phyloP scores from a whole-genome alignment of 2,888 invertebrate genomes.

The Thera britannica region DNA sequence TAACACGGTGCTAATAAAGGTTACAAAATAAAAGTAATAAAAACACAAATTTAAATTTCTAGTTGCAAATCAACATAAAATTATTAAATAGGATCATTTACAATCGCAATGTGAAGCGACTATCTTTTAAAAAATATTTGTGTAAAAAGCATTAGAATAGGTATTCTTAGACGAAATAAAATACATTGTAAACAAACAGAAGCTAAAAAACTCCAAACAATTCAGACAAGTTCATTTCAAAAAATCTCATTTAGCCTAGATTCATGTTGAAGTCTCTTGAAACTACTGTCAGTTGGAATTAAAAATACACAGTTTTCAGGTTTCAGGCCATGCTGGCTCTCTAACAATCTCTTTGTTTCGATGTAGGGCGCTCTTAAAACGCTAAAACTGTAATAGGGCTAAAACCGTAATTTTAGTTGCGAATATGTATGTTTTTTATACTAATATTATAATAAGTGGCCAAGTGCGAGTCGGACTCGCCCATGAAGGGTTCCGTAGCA shows the following conservation, averaged over 20 bases:
- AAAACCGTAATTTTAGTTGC: slow-evolving; percentile 13
- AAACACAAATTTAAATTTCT: no score
- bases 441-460: no score
- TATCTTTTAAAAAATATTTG: no score
- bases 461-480: no score
- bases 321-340: slow-evolving; percentile 23
- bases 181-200: neutral
- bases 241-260: slow-evolving; percentile 28
- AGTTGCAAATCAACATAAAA: no score
- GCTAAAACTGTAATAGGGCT: slow-evolving; percentile 29
- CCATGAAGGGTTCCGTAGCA: no score
- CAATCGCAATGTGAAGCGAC: no score
- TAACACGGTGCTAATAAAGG: no score
- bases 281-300: slow-evolving; percentile 23
- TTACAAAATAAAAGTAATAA: no score
- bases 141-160: no score
- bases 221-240: slow-evolving; percentile 14
- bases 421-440: neutral
- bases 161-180: neutral
- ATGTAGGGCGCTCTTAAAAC: slow-evolving; percentile 41
- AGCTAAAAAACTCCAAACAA: slow-evolving; percentile 3
- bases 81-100: no score
- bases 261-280: slow-evolving; percentile 19
- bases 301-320: slow-evolving; percentile 27
- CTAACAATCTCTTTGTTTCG: slow-evolving; percentile 44